phyloP scores from a whole-genome alignment of 2,113 vertebrate species.

The Sphyrna mokarran region DNA sequence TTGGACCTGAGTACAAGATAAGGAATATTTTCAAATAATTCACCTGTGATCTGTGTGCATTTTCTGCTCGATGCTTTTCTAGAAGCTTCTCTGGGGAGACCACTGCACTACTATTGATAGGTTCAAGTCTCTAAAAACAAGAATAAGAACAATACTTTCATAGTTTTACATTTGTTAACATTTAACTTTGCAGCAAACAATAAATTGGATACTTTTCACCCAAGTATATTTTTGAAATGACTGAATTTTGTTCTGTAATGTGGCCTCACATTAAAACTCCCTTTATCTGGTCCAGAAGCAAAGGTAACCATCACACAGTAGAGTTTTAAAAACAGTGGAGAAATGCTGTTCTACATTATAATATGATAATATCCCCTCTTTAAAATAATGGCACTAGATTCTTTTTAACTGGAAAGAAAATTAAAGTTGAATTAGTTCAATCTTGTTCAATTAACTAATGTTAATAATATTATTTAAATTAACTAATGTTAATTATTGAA shows the following conservation, averaged over 20 bases:
- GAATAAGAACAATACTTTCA: not conserved
- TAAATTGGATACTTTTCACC: not conserved
- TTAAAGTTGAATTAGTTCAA: not conserved
- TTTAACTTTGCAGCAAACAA: not conserved
- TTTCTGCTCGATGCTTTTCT: conserved; percentile 40
- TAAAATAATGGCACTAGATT: not conserved
- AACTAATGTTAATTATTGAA: not conserved
- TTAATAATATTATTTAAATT: not conserved
- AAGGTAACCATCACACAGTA: not conserved
- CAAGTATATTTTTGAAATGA: not conserved
- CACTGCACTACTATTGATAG: conserved; percentile 40
- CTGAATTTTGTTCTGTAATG: not conserved
- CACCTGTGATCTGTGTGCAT: conserved; percentile 48
- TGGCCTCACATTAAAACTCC: not conserved
- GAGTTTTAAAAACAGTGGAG: not conserved
- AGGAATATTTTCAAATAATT: not conserved
- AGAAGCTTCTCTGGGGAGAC: conserved; percentile 41
- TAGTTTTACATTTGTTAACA: not conserved
- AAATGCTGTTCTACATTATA: not conserved
- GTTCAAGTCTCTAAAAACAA: conserved; percentile 56
- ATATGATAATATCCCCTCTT: not conserved
- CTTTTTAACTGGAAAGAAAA: not conserved
- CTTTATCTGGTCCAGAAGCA: not conserved
- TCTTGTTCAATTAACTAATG: not conserved
- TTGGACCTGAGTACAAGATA: not conserved